These are phyloP conservation scores for Psococerastis gibbosa DNA, from an alignment of 2,888 invertebrate species.

Conservation along the genomic window DNA sequence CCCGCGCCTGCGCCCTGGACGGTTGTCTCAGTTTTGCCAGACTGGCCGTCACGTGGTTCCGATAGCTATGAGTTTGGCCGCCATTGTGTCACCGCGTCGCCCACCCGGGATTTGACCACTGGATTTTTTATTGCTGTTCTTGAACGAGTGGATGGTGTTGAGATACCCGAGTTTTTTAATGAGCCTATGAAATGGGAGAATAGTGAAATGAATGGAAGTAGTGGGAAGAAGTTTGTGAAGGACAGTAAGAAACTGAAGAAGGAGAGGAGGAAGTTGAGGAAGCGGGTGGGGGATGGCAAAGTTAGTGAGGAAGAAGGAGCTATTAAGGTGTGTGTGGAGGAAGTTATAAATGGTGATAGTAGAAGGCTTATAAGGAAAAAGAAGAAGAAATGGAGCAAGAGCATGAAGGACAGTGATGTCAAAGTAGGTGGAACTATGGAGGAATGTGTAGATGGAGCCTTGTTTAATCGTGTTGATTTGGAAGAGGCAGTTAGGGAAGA, in stretches of 20 bases:
- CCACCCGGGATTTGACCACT: slow-evolving; percentile 61
- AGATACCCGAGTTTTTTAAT: slow-evolving; percentile 9
- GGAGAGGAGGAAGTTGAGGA: not conserved
- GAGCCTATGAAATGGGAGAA: not conserved
- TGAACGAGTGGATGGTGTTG: slow-evolving; percentile 29
- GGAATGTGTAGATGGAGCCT: too few species aligned
- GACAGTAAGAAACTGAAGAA: too few species aligned
- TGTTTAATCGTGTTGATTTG: too few species aligned
- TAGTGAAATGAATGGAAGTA: too few species aligned
- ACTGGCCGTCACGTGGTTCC: slow-evolving; percentile 30
- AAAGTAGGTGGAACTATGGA: too few species aligned
- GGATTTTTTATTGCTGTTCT: slow-evolving; percentile 93
- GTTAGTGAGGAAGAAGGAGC: not conserved
- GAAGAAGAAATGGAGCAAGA: too few species aligned
- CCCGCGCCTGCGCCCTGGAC: slow-evolving; percentile 13
- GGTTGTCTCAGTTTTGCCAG: slow-evolving; percentile 13
- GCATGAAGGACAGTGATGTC: too few species aligned
- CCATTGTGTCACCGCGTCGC: slow-evolving; percentile 58
- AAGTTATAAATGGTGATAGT: too few species aligned
- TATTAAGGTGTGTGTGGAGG: not conserved
- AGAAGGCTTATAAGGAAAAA: too few species aligned
- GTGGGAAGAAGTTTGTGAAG: too few species aligned
- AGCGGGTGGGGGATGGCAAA: not conserved
- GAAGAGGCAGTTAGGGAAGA: too few species aligned
- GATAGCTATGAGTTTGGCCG: slow-evolving; percentile 43